These are phyloP conservation scores for Lepidostoma basale DNA, from an alignment of 1,140 invertebrate genomes.

Conservation along the genomic window DNA sequence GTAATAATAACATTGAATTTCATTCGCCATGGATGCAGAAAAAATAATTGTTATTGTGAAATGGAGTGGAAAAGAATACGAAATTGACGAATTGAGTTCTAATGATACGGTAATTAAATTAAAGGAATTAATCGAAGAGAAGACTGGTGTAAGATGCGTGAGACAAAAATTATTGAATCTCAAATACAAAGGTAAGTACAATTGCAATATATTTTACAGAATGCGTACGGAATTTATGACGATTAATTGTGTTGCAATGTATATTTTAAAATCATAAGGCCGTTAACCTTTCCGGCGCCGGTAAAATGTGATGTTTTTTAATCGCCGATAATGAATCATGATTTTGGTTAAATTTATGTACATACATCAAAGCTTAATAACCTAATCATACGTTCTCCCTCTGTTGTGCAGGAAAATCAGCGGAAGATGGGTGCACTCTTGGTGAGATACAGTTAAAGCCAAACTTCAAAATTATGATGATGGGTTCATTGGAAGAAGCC, in stretches of 20 bases:
- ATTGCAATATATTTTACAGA: constrained; percentile 43
- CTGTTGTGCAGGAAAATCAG: constrained; percentile 76
- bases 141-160: constrained; percentile 84
- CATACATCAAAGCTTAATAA: too few species aligned
- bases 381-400: too few species aligned
- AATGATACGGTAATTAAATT: constrained; percentile 78
- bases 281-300: too few species aligned
- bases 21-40: background rate
- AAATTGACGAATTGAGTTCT: constrained; percentile 69
- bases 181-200: constrained; percentile 80
- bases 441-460: constrained; percentile 77
- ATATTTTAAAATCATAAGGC: too few species aligned
- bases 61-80: constrained; percentile 90
- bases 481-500: constrained; percentile 92
- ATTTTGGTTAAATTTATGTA: too few species aligned
- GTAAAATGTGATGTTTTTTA: too few species aligned
- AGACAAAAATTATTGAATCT: constrained; percentile 93
- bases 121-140: constrained; percentile 79
- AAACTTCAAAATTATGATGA: constrained; percentile 96
- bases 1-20: background rate
- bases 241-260: background rate
- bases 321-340: too few species aligned
- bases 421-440: constrained; percentile 76
- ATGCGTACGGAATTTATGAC: background rate
- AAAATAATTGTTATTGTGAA: constrained; percentile 75